phyloP scores from a whole-genome alignment of 2,888 invertebrate genomes.

The Agonopterix heracliana region DNA sequence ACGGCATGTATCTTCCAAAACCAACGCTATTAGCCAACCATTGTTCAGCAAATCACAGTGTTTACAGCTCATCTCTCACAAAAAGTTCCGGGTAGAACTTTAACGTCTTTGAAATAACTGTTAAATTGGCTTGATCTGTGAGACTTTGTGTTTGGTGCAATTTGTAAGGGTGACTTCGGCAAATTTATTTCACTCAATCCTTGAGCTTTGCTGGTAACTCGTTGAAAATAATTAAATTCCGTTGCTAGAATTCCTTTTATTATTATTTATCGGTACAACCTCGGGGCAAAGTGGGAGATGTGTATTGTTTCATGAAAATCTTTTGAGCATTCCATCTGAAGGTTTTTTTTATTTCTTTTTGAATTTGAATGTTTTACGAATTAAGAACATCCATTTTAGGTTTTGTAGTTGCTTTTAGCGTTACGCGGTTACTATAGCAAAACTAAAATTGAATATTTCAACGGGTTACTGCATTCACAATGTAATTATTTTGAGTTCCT shows the following conservation, averaged over 20 bases:
- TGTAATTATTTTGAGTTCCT: no score
- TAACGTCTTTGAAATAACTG: no score
- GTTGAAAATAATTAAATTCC: slow-evolving; percentile 55
- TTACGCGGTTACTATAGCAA: no score
- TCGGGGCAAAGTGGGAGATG: slow-evolving; percentile 7
- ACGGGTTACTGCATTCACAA: no score
- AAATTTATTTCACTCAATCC: slow-evolving; percentile 38
- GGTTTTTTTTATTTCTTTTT: not conserved
- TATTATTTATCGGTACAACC: slow-evolving; percentile 45
- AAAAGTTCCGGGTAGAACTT: not conserved
- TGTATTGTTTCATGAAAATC: slow-evolving; percentile 37
- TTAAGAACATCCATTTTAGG: no score
- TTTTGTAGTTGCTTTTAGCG: no score
- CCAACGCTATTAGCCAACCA: slow-evolving; percentile 20
- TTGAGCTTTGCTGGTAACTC: slow-evolving; percentile 20
- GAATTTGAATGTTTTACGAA: no score
- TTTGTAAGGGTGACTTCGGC: not conserved
- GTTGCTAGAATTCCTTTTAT: slow-evolving; percentile 39
- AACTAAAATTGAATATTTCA: no score
- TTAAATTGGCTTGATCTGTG: no score
- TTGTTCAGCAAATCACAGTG: slow-evolving; percentile 29
- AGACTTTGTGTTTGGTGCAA: not conserved
- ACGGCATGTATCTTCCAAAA: slow-evolving; percentile 1
- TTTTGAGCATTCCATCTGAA: slow-evolving; percentile 24
- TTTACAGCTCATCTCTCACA: slow-evolving; percentile 17